phyloP scores from a whole-genome alignment of 2,888 invertebrate genomes.

The Nephrocerus scutellatus region DNA sequence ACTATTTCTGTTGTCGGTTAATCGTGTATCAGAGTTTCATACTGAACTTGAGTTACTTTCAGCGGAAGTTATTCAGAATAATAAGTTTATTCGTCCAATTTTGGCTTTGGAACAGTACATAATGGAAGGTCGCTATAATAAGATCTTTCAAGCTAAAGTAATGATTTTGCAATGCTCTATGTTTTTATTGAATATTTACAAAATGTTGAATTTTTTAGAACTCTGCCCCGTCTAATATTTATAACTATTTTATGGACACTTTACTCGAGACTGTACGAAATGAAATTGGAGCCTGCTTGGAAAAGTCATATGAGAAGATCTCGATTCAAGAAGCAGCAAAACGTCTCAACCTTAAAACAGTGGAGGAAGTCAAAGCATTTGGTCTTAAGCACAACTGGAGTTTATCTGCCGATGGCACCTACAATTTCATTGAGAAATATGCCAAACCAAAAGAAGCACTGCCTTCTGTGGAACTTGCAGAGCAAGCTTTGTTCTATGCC shows the following conservation, averaged over 20 bases:
- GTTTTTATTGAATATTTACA: neutral
- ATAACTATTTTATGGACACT: constrained; percentile 95
- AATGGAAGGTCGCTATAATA: constrained; percentile 99
- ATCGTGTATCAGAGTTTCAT: constrained; percentile 96
- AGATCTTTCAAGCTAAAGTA: constrained; percentile 84
- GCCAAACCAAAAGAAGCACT: constrained; percentile 70
- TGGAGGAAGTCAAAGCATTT: constrained; percentile 72
- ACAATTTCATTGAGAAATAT: constrained; percentile 71
- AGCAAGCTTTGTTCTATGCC: constrained; percentile 94
- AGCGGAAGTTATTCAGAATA: constrained; percentile 82
- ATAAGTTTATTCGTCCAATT: constrained; percentile 91
- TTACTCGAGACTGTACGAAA: constrained; percentile 89
- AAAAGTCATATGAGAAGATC: constrained; percentile 91
- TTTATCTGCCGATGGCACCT: constrained; percentile 68
- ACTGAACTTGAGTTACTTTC: constrained; percentile 92
- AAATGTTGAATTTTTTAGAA: constrained; percentile 52
- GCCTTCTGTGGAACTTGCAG: constrained; percentile 84
- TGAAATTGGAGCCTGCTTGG: constrained; percentile 94
- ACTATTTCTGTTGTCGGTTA: constrained; percentile 87
- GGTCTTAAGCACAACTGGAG: constrained; percentile 82
- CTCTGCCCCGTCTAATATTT: constrained; percentile 92
- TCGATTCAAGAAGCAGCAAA: constrained; percentile 79
- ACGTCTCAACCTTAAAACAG: constrained; percentile 75
- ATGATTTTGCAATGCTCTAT: neutral
- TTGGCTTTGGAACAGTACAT: constrained; percentile 94